Conservation (phyloP, 1,140 invertebrate species). For the Drosophila aff. region DNA sequence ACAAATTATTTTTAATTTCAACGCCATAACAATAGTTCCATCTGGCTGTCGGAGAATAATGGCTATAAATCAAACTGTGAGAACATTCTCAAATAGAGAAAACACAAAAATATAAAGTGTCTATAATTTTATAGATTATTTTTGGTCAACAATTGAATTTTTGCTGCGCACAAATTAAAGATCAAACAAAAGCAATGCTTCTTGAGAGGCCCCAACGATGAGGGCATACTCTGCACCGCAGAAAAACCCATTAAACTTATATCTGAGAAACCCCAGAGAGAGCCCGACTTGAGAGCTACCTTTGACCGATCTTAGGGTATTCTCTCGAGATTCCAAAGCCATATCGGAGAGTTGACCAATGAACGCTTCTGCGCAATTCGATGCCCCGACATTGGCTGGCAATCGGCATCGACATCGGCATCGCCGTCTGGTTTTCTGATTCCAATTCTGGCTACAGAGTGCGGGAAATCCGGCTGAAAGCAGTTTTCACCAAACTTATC, state of each 20-base stretch:
- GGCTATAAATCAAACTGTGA: constrained; percentile 27
- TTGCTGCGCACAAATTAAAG: constrained; percentile 52
- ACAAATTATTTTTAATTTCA: constrained; percentile 18
- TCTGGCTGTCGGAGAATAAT: not conserved
- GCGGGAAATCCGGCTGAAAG: constrained; percentile 77
- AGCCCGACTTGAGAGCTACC: not conserved
- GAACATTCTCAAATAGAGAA: too few relatives aligned
- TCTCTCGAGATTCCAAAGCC: constrained; percentile 1
- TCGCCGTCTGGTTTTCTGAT: constrained; percentile 39
- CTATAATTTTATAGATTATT: constrained; percentile 22
- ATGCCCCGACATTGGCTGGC: constrained; percentile 37
- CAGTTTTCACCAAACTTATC: constrained; percentile 83
- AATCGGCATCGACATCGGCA: constrained; percentile 13
- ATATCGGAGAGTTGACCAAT: constrained; percentile 13
- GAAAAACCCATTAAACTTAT: not conserved
- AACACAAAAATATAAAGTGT: not conserved
- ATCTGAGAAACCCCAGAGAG: too few relatives aligned
- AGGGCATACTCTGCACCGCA: constrained; percentile 4
- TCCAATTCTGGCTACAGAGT: constrained; percentile 38
- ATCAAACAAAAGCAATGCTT: constrained; percentile 36
- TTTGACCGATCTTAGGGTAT: constrained; percentile 21
- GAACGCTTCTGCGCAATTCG: constrained; percentile 29
- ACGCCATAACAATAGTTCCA: not conserved
- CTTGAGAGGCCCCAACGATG: not conserved
- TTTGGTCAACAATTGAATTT: constrained; percentile 33